Evolutionary conservation across 2,888 invertebrate genomes (phyloP), one percentile per base, ranked within the genome.

Genomic region (Philhelius pedissequus): DNA sequence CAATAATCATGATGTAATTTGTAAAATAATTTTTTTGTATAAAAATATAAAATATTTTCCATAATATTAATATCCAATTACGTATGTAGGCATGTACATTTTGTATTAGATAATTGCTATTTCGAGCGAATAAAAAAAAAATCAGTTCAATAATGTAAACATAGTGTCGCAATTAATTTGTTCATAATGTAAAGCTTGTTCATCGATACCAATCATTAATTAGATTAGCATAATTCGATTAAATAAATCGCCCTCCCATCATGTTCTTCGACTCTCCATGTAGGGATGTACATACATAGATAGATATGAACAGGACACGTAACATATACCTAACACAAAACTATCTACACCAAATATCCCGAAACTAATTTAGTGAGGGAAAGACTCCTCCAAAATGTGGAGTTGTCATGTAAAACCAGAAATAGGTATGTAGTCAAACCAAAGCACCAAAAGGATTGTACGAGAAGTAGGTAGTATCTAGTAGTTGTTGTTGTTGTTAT

Each of bases 141-240:
- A 45, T 9, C 8, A 43, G 20, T 30, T 27, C 15, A 58, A 35
- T 54, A 2, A 13, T 70, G 79, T 45, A 74, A 83, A 83, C 79
- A 83, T 64, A 83, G 79, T 75, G 78, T 83, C 50, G 74, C 79
- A 83, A 83, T 83, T 83, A 83, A 79, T 83, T 83, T 74, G 74
- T 75, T 83, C 74, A 83, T 83, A 83, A 79, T 66, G 79, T 64
- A 69, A 64, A 75, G 74, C 74, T 70, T 56, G 74, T 70, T 74
- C 62, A 62, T 62, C 64, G 83, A 83, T 83, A 79, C 56, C 78
- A 75, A 83, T 83, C 83, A 60, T 83, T 83, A 83, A 83, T 83
- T 79, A 83, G 83, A 83, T 83, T 83, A 79, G 74, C 83, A 79
- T 83, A 79, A 79, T 79, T 83, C 79, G 83, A 83, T 79, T 83